A percentile compares a stretch with the other conserved stretches of the same genome.
Evolutionary conservation across 2,888 invertebrate genomes (phyloP).

Genomic region (Eupithecia centaureata): DNA sequence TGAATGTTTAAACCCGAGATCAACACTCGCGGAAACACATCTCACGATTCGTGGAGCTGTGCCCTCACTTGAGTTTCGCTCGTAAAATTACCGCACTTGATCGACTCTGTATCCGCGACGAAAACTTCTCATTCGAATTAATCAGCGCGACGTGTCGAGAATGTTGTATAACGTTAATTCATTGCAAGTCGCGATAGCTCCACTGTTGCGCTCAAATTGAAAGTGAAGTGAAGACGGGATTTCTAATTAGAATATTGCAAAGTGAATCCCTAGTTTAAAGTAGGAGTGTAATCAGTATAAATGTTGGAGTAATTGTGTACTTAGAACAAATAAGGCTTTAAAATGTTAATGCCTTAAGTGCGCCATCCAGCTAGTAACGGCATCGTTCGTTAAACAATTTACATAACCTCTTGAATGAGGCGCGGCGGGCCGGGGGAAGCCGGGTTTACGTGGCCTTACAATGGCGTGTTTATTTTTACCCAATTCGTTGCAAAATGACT

Average conservation of each 20-base stretch:
- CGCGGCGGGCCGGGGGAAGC: constrained; percentile 31
- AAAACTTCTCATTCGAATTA: constrained; percentile 31
- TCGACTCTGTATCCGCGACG: constrained; percentile 30
- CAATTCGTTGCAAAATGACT: constrained; percentile 42
- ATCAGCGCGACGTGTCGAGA: constrained; percentile 34
- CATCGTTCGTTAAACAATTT: constrained; percentile 75
- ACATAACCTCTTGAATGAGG: constrained; percentile 64
- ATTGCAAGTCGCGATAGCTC: constrained; percentile 21
- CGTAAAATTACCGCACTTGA: constrained; percentile 39
- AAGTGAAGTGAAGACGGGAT: constrained; percentile 33
- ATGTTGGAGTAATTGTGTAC: constrained; percentile 75
- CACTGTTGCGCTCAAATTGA: constrained; percentile 28
- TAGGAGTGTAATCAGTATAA: constrained; percentile 68
- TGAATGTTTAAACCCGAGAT: constrained; percentile 61
- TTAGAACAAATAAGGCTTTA: constrained; percentile 74
- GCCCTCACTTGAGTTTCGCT: constrained; percentile 36
- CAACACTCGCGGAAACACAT: constrained; percentile 53
- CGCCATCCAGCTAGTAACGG: constrained; percentile 66
- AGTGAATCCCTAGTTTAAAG: constrained; percentile 47
- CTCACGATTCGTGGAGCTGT: constrained; percentile 27
- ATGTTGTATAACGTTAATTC: constrained; percentile 27
- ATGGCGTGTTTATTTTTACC: constrained; percentile 46
- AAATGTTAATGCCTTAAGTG: constrained; percentile 76
- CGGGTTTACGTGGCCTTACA: constrained; percentile 39
- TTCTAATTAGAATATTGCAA: constrained; percentile 68